phyloP scores from a whole-genome alignment of 1,140 invertebrate genomes.

The Achroia grisella region DNA sequence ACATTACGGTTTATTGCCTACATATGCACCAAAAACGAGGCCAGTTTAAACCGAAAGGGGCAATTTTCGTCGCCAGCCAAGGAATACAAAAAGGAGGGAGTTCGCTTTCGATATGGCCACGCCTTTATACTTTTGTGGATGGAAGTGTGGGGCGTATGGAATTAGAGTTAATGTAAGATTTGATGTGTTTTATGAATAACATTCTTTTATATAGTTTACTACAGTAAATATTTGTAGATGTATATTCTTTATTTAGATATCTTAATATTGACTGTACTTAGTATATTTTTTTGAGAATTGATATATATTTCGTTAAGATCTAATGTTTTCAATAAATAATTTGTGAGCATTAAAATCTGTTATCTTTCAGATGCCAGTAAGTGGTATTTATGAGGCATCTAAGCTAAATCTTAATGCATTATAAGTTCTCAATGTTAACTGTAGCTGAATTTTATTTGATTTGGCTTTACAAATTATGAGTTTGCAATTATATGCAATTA shows the following conservation, averaged over 20 bases:
- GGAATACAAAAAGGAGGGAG: constrained; percentile 37
- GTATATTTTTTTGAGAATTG: neutral
- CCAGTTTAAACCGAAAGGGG: constrained; percentile 31
- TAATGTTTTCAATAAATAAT: too few relatives aligned
- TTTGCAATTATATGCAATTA: too few relatives aligned
- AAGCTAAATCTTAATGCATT: too few relatives aligned
- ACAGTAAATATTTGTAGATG: neutral
- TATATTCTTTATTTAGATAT: neutral
- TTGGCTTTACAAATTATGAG: too few relatives aligned
- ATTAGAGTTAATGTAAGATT: too few relatives aligned
- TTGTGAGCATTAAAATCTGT: too few relatives aligned
- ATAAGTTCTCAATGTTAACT: too few relatives aligned
- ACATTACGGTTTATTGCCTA: constrained; percentile 33
- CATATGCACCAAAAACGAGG: constrained; percentile 34
- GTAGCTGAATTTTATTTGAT: too few relatives aligned
- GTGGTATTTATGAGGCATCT: too few relatives aligned
- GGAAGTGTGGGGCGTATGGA: constrained; percentile 22
- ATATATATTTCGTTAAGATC: too few relatives aligned
- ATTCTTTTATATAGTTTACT: neutral
- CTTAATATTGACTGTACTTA: neutral
- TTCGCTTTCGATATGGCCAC: constrained; percentile 37
- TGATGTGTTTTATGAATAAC: too few relatives aligned
- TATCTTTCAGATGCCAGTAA: too few relatives aligned
- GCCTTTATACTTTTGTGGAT: constrained; percentile 41
- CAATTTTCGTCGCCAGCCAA: constrained; percentile 38